A percentile compares a stretch with the other conserved stretches of the same genome.
phyloP scores from a whole-genome alignment of 2,797 vertebrate species.

The Dendrocincla tyrannina region DNA sequence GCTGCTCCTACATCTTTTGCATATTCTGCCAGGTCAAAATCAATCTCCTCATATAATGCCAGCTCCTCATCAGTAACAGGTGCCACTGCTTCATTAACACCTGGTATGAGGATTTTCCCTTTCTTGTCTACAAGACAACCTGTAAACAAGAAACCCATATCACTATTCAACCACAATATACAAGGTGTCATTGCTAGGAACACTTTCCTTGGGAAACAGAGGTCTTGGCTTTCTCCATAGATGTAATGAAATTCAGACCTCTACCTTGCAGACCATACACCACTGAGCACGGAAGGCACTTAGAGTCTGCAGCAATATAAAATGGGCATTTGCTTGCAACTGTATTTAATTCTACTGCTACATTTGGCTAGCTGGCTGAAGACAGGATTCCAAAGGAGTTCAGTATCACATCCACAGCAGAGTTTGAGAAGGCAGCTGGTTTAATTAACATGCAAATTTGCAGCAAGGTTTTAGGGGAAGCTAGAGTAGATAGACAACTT shows the following conservation, averaged over 20 bases:
- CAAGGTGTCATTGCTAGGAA: neutral
- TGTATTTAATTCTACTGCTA: neutral
- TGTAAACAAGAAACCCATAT: conserved; percentile 45
- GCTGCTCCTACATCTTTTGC: conserved; percentile 83
- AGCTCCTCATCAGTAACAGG: conserved; percentile 84
- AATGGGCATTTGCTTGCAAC: neutral
- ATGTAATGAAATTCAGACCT: neutral
- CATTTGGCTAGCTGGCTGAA: neutral
- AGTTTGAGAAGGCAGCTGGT: neutral
- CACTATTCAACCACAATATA: neutral
- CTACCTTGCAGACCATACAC: neutral
- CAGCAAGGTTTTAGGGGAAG: neutral
- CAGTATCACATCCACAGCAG: neutral
- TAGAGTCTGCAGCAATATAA: neutral
- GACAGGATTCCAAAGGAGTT: neutral
- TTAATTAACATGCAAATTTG: neutral
- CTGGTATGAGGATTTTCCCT: conserved; percentile 88
- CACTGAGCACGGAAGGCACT: neutral
- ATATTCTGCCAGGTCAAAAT: conserved; percentile 91
- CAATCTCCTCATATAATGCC: conserved; percentile 88
- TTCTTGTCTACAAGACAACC: conserved; percentile 86
- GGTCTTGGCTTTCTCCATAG: neutral
- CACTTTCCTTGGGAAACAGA: neutral
- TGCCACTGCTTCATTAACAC: conserved; percentile 83
- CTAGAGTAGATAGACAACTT: neutral